phyloP scores from a whole-genome alignment of 2,113 vertebrate genomes.

The Triplophysa dalaica region DNA sequence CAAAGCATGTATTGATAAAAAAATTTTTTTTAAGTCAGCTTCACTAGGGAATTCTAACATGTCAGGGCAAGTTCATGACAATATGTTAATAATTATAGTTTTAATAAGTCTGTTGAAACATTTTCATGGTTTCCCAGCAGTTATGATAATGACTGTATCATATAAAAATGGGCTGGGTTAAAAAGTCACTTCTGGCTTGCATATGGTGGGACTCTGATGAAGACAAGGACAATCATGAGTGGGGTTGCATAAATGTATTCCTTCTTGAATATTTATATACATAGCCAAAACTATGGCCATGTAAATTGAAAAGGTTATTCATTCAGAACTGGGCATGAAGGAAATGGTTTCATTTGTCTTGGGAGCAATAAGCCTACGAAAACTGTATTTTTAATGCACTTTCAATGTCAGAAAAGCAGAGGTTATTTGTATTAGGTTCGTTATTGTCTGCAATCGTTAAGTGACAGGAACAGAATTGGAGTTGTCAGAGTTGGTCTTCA shows the following conservation, averaged over 20 bases:
- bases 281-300: background rate
- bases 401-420: constrained; percentile 35
- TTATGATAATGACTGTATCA: background rate
- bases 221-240: too few relatives aligned
- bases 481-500: constrained; percentile 50
- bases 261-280: background rate
- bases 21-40: too few relatives aligned
- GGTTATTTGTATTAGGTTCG: constrained; percentile 30
- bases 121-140: too few relatives aligned
- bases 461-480: constrained; percentile 34
- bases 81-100: too few relatives aligned
- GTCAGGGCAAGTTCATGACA: too few relatives aligned
- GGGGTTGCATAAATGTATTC: too few relatives aligned
- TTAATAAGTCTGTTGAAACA: too few relatives aligned
- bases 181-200: too few relatives aligned
- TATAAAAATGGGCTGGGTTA: too few relatives aligned
- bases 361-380: constrained; percentile 12
- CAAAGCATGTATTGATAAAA: too few relatives aligned
- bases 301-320: background rate
- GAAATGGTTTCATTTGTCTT: background rate
- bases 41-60: too few relatives aligned
- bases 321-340: background rate
- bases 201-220: too few relatives aligned
- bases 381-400: background rate
- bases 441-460: constrained; percentile 37